Evolutionary conservation across 2,113 vertebrate genomes (phyloP).

Genomic region (Elanus axillaris): DNA sequence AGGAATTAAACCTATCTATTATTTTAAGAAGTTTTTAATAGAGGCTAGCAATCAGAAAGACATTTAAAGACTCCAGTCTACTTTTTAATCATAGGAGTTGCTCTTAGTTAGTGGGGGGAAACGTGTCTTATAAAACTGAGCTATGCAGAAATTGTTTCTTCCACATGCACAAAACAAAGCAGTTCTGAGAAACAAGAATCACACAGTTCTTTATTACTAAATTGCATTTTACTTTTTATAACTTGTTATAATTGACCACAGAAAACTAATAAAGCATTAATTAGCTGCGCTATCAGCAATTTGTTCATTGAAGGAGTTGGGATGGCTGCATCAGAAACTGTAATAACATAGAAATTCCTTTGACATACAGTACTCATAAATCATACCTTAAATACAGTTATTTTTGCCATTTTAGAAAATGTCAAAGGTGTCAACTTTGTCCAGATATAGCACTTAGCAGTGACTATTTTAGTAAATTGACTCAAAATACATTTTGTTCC

Average conservation of each 20-base stretch:
- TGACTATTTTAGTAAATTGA: conserved; percentile 71
- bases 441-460: conserved; percentile 71
- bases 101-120: conserved; percentile 21
- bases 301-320: not conserved
- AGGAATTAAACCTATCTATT: conserved; percentile 97
- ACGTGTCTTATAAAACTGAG: conserved; percentile 34
- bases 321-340: conserved; percentile 18
- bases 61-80: conserved; percentile 79
- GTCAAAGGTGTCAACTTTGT: conserved; percentile 76
- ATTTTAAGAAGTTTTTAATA: conserved; percentile 95
- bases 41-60: conserved; percentile 85
- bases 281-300: conserved; percentile 52
- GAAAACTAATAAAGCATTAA: conserved; percentile 57
- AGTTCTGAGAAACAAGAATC: not conserved
- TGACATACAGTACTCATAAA: conserved; percentile 69
- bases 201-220: not conserved
- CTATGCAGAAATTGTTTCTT: not conserved
- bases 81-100: conserved; percentile 71
- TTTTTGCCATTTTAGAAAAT: conserved; percentile 79
- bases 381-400: conserved; percentile 75
- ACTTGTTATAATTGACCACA: conserved; percentile 47
- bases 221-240: conserved; percentile 15
- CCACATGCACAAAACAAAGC: not conserved
- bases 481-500: conserved; percentile 68
- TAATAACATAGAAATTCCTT: conserved; percentile 52